Evolutionary conservation across 37 sponge, comb jelly and placozoan genomes (phyloP).

Genomic region (Chondrilla cf. caribensis): DNA sequence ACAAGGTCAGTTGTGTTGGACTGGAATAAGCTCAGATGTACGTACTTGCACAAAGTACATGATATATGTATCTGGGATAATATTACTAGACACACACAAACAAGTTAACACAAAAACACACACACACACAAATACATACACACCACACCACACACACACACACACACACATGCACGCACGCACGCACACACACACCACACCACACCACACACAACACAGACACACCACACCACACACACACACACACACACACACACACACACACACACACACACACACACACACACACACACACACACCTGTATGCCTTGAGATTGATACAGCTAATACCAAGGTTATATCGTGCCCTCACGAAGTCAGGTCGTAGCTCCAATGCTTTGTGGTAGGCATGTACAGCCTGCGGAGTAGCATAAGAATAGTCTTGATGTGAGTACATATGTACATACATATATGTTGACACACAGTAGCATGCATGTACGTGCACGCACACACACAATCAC

Average conservation of each 20-base stretch:
- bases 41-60: no score
- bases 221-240: not conserved
- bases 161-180: no score
- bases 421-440: not conserved
- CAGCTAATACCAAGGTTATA: conserved; percentile 97
- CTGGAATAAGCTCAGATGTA: no score
- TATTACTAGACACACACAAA: no score
- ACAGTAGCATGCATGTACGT: not conserved
- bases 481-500: not conserved
- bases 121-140: no score
- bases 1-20: no score
- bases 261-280: no score
- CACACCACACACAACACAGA: not conserved
- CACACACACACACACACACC: conserved; percentile 19
- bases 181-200: not conserved
- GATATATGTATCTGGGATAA: no score
- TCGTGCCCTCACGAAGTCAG: conserved; percentile 87
- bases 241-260: not conserved
- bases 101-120: no score
- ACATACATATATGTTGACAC: not conserved
- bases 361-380: conserved; percentile 74
- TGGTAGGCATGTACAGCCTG: conserved; percentile 85
- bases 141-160: no score
- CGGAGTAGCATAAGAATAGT: no score
- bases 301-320: conserved; percentile 87